A percentile compares a stretch with the other conserved stretches of the same genome.
These are phyloP conservation scores for Temnothorax rugatulus DNA, from an alignment of 2,888 invertebrate species.

Conservation along the genomic window DNA sequence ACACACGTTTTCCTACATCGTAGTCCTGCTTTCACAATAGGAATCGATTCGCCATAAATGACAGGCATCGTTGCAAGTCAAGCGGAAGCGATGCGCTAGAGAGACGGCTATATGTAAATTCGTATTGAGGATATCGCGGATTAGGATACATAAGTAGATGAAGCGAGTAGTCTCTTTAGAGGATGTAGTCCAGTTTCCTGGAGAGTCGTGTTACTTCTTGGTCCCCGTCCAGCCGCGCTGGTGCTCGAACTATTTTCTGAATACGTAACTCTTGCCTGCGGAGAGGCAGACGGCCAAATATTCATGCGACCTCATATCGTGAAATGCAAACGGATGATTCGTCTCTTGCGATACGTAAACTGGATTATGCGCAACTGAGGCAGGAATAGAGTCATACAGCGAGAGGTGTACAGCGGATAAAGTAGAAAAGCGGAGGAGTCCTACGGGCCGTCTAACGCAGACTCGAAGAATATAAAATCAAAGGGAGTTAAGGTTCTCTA, in stretches of 20 bases:
- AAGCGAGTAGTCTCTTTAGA: slow-evolving; percentile 38
- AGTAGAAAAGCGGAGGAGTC: slow-evolving; percentile 31
- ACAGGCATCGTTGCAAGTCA: slow-evolving; percentile 25
- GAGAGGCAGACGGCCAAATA: slow-evolving; percentile 81
- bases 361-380: slow-evolving; percentile 67
- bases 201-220: slow-evolving; percentile 69
- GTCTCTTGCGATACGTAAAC: slow-evolving; percentile 69
- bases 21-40: slow-evolving; percentile 12
- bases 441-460: slow-evolving; percentile 34
- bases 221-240: slow-evolving; percentile 68
- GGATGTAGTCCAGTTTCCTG: slow-evolving; percentile 59
- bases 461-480: slow-evolving; percentile 53
- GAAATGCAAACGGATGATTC: slow-evolving; percentile 69
- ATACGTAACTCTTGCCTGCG: slow-evolving; percentile 69
- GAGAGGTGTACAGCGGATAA: slow-evolving; percentile 48
- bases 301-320: slow-evolving; percentile 75
- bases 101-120: slow-evolving; percentile 55
- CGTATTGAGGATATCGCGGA: slow-evolving; percentile 43
- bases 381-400: slow-evolving; percentile 37
- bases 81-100: not conserved
- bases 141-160: slow-evolving; percentile 56
- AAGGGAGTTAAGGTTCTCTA: slow-evolving; percentile 39
- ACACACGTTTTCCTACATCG: not conserved
- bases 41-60: slow-evolving; percentile 44
- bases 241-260: slow-evolving; percentile 64